Percentiles rank a stretch among this genome's conserved stretches.
phyloP scores from a whole-genome alignment of 1,140 invertebrate genomes.

The Magallana ariakensis region DNA sequence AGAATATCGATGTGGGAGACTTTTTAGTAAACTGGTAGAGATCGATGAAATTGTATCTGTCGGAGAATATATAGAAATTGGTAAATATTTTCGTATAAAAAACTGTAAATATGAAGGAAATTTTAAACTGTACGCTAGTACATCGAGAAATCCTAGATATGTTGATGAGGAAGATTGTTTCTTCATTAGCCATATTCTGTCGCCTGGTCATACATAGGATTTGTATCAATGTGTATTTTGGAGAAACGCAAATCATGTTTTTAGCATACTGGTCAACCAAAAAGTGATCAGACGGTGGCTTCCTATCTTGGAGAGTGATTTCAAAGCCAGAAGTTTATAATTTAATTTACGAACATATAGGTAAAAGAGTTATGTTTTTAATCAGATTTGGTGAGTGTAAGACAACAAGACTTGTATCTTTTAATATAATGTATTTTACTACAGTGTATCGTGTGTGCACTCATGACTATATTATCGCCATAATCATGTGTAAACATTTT shows the following conservation, averaged over 20 bases:
- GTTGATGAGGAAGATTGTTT: background rate
- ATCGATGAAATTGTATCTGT: background rate
- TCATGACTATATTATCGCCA: too few relatives aligned
- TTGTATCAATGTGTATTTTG: background rate
- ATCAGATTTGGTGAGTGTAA: too few relatives aligned
- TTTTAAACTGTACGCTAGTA: background rate
- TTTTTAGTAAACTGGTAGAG: background rate
- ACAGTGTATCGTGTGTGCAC: too few relatives aligned
- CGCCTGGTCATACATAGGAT: background rate
- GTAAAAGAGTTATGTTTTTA: too few relatives aligned
- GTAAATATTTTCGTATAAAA: background rate
- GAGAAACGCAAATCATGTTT: background rate
- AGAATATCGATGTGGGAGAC: background rate
- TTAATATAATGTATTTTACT: too few relatives aligned
- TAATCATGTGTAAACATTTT: too few relatives aligned
- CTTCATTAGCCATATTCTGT: background rate
- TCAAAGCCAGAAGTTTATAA: too few relatives aligned
- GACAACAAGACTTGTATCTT: too few relatives aligned
- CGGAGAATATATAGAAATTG: background rate
- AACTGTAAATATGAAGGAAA: background rate
- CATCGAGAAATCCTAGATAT: background rate
- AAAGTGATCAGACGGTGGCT: background rate
- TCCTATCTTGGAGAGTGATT: background rate
- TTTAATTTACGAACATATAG: too few relatives aligned
- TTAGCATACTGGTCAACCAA: background rate